Conservation (phyloP, 2,888 invertebrate genomes). For the Gasteruption jaculator region DNA sequence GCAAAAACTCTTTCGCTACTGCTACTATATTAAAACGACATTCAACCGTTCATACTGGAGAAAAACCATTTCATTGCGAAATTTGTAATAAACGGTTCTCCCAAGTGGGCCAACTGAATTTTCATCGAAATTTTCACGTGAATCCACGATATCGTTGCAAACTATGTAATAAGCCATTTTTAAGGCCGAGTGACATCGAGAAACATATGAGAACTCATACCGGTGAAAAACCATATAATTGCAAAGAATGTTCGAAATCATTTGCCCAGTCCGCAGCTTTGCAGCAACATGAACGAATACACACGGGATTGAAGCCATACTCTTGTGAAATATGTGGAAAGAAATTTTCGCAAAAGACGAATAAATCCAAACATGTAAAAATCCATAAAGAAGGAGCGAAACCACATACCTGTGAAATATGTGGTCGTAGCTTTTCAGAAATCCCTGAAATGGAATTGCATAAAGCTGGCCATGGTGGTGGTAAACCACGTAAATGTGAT, state of each 20-base stretch:
- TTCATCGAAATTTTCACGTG: constrained; percentile 27
- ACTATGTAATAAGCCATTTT: constrained; percentile 28
- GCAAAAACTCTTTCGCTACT: too few species aligned
- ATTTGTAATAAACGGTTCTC: constrained; percentile 26
- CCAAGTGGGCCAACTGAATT: constrained; percentile 29
- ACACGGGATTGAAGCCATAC: constrained; percentile 29
- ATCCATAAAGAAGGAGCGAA: constrained; percentile 30
- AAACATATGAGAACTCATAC: constrained; percentile 31
- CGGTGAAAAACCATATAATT: constrained; percentile 27
- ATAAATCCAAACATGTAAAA: constrained; percentile 29
- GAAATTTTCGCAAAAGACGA: constrained; percentile 27
- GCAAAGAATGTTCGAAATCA: constrained; percentile 24
- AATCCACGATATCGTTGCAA: constrained; percentile 30
- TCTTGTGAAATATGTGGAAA: constrained; percentile 28
- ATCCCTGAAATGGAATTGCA: constrained; percentile 28
- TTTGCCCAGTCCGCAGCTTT: constrained; percentile 26
- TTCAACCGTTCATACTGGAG: too few species aligned
- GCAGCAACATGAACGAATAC: constrained; percentile 27
- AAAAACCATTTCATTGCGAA: constrained; percentile 21
- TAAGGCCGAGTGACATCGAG: constrained; percentile 29
- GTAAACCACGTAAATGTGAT: constrained; percentile 26
- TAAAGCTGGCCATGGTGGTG: constrained; percentile 27
- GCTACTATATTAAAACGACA: too few species aligned
- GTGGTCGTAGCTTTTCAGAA: constrained; percentile 28
- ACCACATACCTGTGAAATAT: constrained; percentile 26